These are phyloP conservation scores for Tanytarsus gracilentus DNA, from an alignment of 2,888 invertebrate species.

Conservation along the genomic window DNA sequence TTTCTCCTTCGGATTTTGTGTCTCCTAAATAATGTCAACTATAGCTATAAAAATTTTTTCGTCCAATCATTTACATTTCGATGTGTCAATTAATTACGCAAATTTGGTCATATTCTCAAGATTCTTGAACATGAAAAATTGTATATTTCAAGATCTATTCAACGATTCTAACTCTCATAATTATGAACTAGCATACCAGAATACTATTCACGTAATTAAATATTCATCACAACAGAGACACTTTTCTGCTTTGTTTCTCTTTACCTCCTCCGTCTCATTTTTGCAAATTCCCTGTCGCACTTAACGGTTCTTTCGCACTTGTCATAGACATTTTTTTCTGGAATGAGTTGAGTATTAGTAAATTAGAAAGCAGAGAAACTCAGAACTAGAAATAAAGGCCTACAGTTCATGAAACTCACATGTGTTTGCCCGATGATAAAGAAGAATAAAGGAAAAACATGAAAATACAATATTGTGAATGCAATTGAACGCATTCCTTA, in stretches of 20 bases:
- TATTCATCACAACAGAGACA: conserved; percentile 23
- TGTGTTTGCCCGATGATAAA: not conserved
- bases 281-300: conserved; percentile 15
- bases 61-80: conserved; percentile 6
- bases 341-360: not conserved
- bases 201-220: no score
- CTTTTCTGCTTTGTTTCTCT: not conserved
- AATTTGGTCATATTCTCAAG: no score
- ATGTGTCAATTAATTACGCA: conserved; percentile 26
- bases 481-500: conserved; percentile 9
- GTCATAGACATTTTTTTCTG: not conserved
- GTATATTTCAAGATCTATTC: no score
- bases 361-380: conserved; percentile 20
- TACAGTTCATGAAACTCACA: conserved; percentile 1
- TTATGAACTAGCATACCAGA: no score
- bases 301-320: conserved; percentile 17
- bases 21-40: no score
- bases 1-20: no score
- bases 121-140: no score
- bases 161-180: no score
- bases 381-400: not conserved
- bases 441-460: not conserved
- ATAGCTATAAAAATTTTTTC: no score
- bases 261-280: not conserved
- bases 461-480: not conserved